Percentiles rank a stretch among this genome's conserved stretches.
These are phyloP conservation scores for Grallaria varia DNA, from an alignment of 2,113 vertebrate genomes.

Conservation along the genomic window DNA sequence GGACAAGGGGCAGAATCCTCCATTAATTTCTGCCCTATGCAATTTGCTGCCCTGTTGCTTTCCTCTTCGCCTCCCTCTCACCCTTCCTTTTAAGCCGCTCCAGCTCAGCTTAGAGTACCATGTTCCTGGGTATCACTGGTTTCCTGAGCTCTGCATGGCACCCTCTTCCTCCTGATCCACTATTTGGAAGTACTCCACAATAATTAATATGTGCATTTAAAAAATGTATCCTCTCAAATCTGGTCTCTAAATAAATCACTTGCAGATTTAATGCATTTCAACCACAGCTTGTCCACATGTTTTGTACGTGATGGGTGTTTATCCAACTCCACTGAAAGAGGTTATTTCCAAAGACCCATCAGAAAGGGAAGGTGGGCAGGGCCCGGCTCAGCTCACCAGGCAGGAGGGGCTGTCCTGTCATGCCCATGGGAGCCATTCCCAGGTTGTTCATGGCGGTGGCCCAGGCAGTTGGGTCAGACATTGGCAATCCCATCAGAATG, in stretches of 20 bases:
- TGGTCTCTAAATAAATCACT: not conserved
- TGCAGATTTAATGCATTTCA: not conserved
- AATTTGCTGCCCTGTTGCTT: not conserved
- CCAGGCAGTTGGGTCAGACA: slow-evolving; percentile 92
- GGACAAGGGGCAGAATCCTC: not conserved
- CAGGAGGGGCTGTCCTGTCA: slow-evolving; percentile 88
- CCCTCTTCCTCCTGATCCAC: not conserved
- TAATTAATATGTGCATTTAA: not conserved
- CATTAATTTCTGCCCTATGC: not conserved
- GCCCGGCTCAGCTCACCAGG: slow-evolving; percentile 76
- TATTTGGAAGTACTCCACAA: not conserved
- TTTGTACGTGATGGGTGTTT: fast-evolving
- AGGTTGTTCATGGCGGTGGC: slow-evolving; percentile 97
- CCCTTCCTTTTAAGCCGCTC: not conserved
- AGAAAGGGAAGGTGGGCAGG: not conserved
- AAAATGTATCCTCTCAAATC: not conserved
- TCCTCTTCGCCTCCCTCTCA: not conserved
- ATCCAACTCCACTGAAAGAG: not conserved
- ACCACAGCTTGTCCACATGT: not conserved
- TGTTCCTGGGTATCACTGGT: not conserved
- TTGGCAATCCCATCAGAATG: slow-evolving; percentile 85
- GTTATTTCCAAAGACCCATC: not conserved
- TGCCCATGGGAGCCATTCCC: slow-evolving; percentile 90
- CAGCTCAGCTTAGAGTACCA: not conserved
- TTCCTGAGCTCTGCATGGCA: not conserved